Percentiles rank a stretch among this genome's conserved stretches.
Evolutionary conservation across 1,140 invertebrate genomes (phyloP).

Genomic region (Drosophila nigrodunni): DNA sequence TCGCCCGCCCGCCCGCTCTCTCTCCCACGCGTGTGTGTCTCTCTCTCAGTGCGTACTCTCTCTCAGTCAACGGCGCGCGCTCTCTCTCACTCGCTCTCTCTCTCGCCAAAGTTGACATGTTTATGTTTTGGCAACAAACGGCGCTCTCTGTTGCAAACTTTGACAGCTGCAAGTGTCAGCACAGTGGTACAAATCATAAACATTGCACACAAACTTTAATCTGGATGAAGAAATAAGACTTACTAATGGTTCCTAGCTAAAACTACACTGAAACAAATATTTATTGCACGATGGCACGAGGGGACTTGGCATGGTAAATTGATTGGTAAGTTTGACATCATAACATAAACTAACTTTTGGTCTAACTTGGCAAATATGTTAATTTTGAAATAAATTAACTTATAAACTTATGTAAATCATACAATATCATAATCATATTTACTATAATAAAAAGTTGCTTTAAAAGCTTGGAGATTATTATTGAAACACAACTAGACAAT

Average conservation of each 20-base stretch:
- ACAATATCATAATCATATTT: too few relatives aligned
- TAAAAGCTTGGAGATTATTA: too few relatives aligned
- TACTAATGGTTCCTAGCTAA: constrained; percentile 78
- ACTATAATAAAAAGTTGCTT: too few relatives aligned
- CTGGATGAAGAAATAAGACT: constrained; percentile 16
- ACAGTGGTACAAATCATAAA: constrained; percentile 62
- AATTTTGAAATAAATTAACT: too few relatives aligned
- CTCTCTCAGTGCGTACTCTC: constrained; percentile 30
- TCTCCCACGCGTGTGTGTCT: constrained; percentile 9
- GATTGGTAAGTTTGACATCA: constrained; percentile 57
- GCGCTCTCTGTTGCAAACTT: constrained; percentile 72
- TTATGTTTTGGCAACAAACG: constrained; percentile 79
- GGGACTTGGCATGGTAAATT: constrained; percentile 56
- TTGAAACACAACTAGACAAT: too few relatives aligned
- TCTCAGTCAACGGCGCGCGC: constrained; percentile 25
- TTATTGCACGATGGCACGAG: constrained; percentile 28
- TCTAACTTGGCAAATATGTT: too few relatives aligned
- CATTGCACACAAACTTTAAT: constrained; percentile 32
- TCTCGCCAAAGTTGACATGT: constrained; percentile 60
- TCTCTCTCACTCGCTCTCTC: constrained; percentile 17
- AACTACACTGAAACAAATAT: constrained; percentile 57
- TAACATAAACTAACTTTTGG: not conserved
- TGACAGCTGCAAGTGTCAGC: constrained; percentile 76
- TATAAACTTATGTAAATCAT: too few relatives aligned
- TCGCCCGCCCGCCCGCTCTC: constrained; percentile 24